Percentiles rank a stretch among this genome's conserved stretches.
phyloP scores from a whole-genome alignment of 2,113 vertebrate genomes.

The Eublepharis macularius region DNA sequence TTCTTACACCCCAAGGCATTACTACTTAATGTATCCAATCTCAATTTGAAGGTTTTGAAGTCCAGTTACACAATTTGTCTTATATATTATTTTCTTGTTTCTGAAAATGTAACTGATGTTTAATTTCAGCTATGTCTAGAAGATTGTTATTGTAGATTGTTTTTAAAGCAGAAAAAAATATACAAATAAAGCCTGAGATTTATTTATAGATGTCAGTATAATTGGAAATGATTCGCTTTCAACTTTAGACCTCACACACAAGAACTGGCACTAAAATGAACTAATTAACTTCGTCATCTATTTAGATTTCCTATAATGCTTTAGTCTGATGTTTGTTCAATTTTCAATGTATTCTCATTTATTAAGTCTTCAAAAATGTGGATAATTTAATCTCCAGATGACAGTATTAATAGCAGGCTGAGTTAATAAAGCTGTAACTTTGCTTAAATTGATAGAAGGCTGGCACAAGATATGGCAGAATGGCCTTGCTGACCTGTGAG shows the following conservation, averaged over 20 bases:
- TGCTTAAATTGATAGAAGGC: not conserved
- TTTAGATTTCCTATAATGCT: conserved; percentile 5
- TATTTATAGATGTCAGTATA: not conserved
- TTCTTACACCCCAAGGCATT: conserved; percentile 23
- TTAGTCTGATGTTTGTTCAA: not conserved
- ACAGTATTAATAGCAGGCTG: not conserved
- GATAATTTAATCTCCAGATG: conserved; percentile 32
- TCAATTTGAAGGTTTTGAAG: conserved; percentile 33
- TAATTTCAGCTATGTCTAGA: not conserved
- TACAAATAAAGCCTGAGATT: not conserved
- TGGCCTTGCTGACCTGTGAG: too few relatives aligned
- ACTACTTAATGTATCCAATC: not conserved
- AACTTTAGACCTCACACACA: not conserved
- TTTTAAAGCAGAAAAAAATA: not conserved
- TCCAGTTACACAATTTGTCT: conserved; percentile 32
- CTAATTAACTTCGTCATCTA: not conserved
- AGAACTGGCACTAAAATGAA: conserved; percentile 11
- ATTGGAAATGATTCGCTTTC: conserved; percentile 2
- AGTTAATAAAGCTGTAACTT: conserved; percentile 23
- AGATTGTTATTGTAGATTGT: conserved; percentile 1
- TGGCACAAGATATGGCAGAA: not conserved
- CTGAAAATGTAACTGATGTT: conserved; percentile 4
- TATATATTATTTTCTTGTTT: conserved; percentile 31
- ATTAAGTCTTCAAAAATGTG: conserved; percentile 2
- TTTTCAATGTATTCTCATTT: not conserved